Evolutionary conservation across 2,797 vertebrate genomes (phyloP), one percentile per base, ranked within the genome.

Genomic region (Setipinna tenuifilis): DNA sequence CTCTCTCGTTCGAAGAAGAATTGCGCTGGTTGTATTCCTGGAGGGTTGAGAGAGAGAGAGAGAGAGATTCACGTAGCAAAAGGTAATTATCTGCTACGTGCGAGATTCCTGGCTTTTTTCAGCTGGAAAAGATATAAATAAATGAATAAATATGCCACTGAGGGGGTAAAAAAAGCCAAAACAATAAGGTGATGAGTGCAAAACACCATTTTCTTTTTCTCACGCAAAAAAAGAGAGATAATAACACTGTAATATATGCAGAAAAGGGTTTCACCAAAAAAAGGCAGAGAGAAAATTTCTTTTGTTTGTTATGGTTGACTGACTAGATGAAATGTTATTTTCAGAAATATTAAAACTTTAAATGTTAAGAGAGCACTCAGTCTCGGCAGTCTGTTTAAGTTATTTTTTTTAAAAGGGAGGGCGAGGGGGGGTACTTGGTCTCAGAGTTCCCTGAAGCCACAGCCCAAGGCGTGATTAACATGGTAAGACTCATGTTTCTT

Each of bases 1-100:
- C 68, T 58, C 83, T 80, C 54, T 21, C 28, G 28, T 44, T 25
- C 83, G 28, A 12, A 17, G 46, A 68, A 78, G 17, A 84, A 84
- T 35, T 21, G 65, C 62, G 25, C 3, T 28, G 65, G 65, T 71
- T 71, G 65, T 71, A 35, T 35, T 35, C 65, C 65, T 68, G 23
- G 65, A 68, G 65, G 23, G 65, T 23, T 68, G n/a, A n/a, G n/a
- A n/a, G n/a, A n/a, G n/a, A 48, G 46, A 28, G 3, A 14, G 65
- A 28, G 65, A 28, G 65, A 46, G 44, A 28, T 62, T 82, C 75
- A 41, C 61, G 59, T 83, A 65, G 59, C 31, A 62, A 41, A 44
- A 54, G 35, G 83, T 21, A 41, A 41, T 44, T 83, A 25, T 16
- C 31, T 23, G 19, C 54, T 71, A 11, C 25, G 28, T 16, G 65